Evolutionary conservation across 2,888 invertebrate species (phyloP).

Genomic region (Euzophera pinguis): DNA sequence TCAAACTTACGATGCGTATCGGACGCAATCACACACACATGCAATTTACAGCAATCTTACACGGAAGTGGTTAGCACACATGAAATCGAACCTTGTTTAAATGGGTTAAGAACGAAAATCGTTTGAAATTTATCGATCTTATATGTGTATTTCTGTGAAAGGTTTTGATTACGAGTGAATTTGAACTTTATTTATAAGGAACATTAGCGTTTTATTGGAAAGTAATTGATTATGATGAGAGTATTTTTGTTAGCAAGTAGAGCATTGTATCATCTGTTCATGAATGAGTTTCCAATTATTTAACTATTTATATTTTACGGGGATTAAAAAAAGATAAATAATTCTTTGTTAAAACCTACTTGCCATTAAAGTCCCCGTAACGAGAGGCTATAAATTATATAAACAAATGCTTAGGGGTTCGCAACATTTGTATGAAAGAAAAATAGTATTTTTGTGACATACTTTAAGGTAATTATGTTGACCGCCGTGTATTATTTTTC

Average conservation of each 20-base stretch:
- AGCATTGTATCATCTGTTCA: not conserved
- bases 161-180: not conserved
- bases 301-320: no score
- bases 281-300: not conserved
- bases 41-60: conserved; percentile 2
- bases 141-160: not conserved
- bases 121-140: not conserved
- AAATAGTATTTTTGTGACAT: no score
- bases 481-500: no score
- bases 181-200: not conserved
- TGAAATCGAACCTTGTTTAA: not conserved
- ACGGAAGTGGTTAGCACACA: not conserved
- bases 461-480: no score
- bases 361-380: no score
- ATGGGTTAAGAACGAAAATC: not conserved
- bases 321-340: no score
- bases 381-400: no score
- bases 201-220: not conserved
- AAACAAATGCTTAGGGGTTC: no score
- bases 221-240: not conserved
- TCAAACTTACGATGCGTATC: conserved; percentile 11
- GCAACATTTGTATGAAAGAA: no score
- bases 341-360: no score
- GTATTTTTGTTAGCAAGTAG: conserved; percentile 3
- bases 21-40: conserved; percentile 5